phyloP scores from a whole-genome alignment of 2,888 invertebrate species.

The Alsophila aescularia region DNA sequence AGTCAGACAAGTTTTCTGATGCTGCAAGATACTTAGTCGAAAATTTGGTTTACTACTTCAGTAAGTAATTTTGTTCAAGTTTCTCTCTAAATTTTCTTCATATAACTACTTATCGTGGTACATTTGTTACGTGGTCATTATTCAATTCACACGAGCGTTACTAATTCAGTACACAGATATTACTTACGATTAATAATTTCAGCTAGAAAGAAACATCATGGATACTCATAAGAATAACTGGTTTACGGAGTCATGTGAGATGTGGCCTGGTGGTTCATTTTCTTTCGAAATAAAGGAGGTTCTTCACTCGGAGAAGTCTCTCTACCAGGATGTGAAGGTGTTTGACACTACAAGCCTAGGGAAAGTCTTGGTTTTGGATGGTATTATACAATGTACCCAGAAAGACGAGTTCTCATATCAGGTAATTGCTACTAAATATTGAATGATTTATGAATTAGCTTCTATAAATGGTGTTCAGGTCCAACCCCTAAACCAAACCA shows the following conservation, averaged over 20 bases:
- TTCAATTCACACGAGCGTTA: no score
- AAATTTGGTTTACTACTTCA: no score
- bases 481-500: no score
- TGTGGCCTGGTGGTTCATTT: conserved; percentile 96
- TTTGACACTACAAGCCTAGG: conserved; percentile 93
- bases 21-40: no score
- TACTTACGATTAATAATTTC: not conserved
- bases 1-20: no score
- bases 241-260: conserved; percentile 95
- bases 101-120: no score
- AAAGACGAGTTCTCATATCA: conserved; percentile 99
- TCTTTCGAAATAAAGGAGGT: conserved; percentile 93
- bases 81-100: no score
- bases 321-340: conserved; percentile 93
- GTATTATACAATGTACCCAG: conserved; percentile 98
- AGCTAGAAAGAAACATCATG: conserved; percentile 74
- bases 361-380: conserved; percentile 94
- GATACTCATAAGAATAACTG: conserved; percentile 91
- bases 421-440: conserved; percentile 45
- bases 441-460: not conserved
- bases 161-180: not conserved
- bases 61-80: no score
- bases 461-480: no score
- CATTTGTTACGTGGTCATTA: no score
- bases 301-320: conserved; percentile 90